phyloP scores from a whole-genome alignment of 2,797 vertebrate genomes.

The Zonotrichia albicollis region DNA sequence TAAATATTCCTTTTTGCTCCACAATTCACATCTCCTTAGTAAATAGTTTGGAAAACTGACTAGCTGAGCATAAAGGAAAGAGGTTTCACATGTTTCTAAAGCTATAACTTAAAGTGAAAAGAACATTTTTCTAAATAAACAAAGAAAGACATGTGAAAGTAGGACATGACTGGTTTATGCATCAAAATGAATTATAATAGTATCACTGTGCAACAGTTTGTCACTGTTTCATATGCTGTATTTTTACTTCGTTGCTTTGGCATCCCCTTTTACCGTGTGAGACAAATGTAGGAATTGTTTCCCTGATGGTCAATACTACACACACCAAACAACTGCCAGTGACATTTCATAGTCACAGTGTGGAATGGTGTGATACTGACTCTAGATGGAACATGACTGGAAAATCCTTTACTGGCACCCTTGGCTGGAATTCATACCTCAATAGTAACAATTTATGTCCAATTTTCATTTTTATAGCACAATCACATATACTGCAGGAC shows the following conservation, averaged over 20 bases:
- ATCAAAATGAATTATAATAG: neutral
- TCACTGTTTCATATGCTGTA: neutral
- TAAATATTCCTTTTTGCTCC: neutral
- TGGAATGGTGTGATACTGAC: neutral
- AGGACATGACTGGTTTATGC: neutral
- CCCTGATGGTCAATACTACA: neutral
- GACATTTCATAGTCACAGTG: neutral
- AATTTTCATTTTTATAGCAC: neutral
- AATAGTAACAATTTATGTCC: neutral
- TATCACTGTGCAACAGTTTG: neutral
- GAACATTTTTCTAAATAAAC: neutral
- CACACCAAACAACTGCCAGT: neutral
- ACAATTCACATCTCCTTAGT: neutral
- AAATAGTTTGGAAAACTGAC: neutral
- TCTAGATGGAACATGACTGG: fast-evolving
- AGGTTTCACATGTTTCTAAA: neutral
- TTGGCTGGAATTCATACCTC: neutral
- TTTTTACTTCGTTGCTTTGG: neutral
- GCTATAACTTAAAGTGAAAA: neutral
- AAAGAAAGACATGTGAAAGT: neutral
- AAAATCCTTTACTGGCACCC: neutral
- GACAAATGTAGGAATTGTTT: neutral
- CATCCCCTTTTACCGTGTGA: neutral
- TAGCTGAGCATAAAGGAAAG: neutral
- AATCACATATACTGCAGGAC: neutral